These are phyloP conservation scores for Dichetophora obliterata DNA, from an alignment of 2,888 invertebrate species.

Conservation along the genomic window DNA sequence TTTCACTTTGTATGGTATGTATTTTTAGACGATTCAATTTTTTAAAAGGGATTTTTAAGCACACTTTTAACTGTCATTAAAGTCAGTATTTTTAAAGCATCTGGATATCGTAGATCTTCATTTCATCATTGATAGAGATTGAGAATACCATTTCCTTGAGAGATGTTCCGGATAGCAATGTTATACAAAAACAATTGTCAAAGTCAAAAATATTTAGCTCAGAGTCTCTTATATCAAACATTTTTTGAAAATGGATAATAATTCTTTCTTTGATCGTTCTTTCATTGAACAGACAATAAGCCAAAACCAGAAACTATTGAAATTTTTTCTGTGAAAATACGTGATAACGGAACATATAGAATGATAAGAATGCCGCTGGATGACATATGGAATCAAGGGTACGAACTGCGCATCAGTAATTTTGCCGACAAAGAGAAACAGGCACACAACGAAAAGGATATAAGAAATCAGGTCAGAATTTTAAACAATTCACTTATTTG, in stretches of 20 bases:
- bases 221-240: background rate
- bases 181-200: background rate
- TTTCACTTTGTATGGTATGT: too few species aligned
- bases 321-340: constrained; percentile 74
- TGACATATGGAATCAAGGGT: constrained; percentile 79
- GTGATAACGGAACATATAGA: constrained; percentile 72
- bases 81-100: too few species aligned
- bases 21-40: too few species aligned
- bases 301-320: constrained; percentile 80
- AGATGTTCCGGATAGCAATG: too few species aligned
- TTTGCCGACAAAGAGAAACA: constrained; percentile 79
- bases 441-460: constrained; percentile 77
- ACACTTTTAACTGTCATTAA: too few species aligned
- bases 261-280: constrained; percentile 30
- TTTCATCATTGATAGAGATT: too few species aligned
- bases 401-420: constrained; percentile 80
- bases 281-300: constrained; percentile 75
- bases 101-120: too few species aligned
- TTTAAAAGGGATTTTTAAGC: too few species aligned
- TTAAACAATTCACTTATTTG: background rate
- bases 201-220: too few species aligned
- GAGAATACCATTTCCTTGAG: too few species aligned
- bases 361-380: constrained; percentile 75
- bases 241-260: background rate
- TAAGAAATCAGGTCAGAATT: constrained; percentile 76